Evolutionary conservation across 2,797 vertebrate genomes (phyloP), one percentile per base, ranked within the genome.

Genomic region (Helostoma temminkii): DNA sequence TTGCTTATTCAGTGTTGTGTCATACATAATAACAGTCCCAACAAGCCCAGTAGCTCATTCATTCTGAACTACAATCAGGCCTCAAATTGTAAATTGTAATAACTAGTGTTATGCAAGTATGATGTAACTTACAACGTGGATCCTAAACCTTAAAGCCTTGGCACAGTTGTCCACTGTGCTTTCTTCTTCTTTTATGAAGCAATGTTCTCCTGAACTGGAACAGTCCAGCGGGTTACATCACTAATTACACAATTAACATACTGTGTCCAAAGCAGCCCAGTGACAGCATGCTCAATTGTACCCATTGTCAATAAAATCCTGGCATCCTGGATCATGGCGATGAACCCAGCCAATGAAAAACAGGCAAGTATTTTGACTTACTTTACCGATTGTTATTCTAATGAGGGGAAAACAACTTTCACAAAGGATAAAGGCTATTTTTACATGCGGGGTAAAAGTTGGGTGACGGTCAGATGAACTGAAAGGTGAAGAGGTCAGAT

Each of bases 51-150:
- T 37, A 30, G 45, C 30, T 28, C 36, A 62, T 10, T 12, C n/a
- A 4, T n/a, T n/a, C 9, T 28, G 16, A 60, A 22, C 15, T 15
- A 28, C 24, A 45, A 16, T 49, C 5, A 36, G 16, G 21, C 5
- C 52, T n/a, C n/a, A n/a, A n/a, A n/a, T n/a, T n/a, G n/a, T n/a
- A 19, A 53, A 48, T 28, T 36, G 28, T 26, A 22, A 52, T 8
- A 4, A 14, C 6, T 15, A 19, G 9, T 57, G 47, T 77, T 85
- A 66, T 62, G 36, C 54, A 77, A 74, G 46, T 18, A 70, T 66
- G 50, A 71, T 30, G 26, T 78, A 65, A 78, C 46, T 22, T 21
- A 4, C 30, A 45, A 0, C 21, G 49, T 32, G 41, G 34, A 24
- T n/a, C n/a, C 41, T 34, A 3, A 60, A 58, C 54, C 15, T 55